Evolutionary conservation across 2,113 vertebrate species (phyloP).

Genomic region (Ciconia maguari): DNA sequence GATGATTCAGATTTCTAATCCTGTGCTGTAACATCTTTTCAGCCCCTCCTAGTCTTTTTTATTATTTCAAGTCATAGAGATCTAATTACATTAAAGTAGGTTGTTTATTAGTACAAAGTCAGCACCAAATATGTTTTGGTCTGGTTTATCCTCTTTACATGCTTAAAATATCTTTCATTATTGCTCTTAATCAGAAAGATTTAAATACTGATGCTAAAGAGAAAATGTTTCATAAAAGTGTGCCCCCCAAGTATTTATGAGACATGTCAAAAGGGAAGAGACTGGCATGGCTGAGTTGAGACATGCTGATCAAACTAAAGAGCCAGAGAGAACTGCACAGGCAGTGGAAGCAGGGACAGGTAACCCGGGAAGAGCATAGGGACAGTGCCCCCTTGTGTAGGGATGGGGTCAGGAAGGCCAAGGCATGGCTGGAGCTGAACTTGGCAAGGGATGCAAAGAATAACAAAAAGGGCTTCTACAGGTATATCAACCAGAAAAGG

Average conservation of each 20-base stretch:
- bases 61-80: background rate
- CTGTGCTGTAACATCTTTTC: background rate
- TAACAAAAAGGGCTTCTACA: too few species aligned
- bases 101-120: background rate
- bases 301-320: too few species aligned
- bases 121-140: background rate
- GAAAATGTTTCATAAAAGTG: background rate
- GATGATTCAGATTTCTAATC: background rate
- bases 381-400: too few species aligned
- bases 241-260: rapidly evolving
- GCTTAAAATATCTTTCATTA: background rate
- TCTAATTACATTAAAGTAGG: background rate
- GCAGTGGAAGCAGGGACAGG: too few species aligned
- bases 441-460: too few species aligned
- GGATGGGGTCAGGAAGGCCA: too few species aligned
- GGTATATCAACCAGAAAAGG: too few species aligned
- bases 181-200: background rate
- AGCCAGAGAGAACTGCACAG: too few species aligned
- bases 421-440: too few species aligned
- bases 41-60: background rate
- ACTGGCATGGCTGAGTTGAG: too few species aligned
- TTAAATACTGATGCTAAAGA: background rate
- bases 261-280: background rate
- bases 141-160: background rate
- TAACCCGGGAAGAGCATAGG: too few species aligned